A percentile compares a stretch with the other conserved stretches of the same genome.
These are phyloP conservation scores for Pecten maximus DNA, from an alignment of 2,888 invertebrate species.

Conservation along the genomic window DNA sequence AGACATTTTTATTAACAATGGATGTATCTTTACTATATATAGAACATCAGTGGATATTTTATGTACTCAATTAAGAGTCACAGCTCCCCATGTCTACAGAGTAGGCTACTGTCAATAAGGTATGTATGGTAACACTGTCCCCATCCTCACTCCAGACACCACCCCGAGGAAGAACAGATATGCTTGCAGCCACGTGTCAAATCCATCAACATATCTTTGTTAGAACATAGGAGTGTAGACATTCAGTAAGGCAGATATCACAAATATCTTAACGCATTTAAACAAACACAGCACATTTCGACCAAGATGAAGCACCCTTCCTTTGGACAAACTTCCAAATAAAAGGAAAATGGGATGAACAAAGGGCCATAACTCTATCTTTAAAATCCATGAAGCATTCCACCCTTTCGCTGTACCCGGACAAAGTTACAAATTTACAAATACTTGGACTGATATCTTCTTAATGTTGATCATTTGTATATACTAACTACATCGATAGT, in stretches of 20 bases:
- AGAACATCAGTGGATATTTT: not conserved
- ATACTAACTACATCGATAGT: too few species aligned
- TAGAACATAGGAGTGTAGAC: not conserved
- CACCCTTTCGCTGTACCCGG: too few species aligned
- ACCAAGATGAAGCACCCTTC: too few species aligned
- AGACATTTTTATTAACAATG: not conserved
- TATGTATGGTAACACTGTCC: not conserved
- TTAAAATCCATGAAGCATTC: too few species aligned
- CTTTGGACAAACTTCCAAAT: too few species aligned
- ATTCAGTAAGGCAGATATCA: not conserved
- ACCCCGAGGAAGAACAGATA: not conserved
- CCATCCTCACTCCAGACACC: not conserved
- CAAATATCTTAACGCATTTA: not conserved
- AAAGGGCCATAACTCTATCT: too few species aligned
- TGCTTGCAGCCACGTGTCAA: not conserved
- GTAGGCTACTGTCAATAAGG: not conserved
- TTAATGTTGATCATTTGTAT: too few species aligned
- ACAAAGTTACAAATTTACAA: too few species aligned
- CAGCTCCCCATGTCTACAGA: not conserved
- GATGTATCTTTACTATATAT: not conserved
- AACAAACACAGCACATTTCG: not conserved
- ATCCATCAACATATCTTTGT: not conserved
- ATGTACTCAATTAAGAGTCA: not conserved
- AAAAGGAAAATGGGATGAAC: too few species aligned
- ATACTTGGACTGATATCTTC: too few species aligned